Conservation (phyloP, 2,113 vertebrate species). For the Neogobius melanostomus region DNA sequence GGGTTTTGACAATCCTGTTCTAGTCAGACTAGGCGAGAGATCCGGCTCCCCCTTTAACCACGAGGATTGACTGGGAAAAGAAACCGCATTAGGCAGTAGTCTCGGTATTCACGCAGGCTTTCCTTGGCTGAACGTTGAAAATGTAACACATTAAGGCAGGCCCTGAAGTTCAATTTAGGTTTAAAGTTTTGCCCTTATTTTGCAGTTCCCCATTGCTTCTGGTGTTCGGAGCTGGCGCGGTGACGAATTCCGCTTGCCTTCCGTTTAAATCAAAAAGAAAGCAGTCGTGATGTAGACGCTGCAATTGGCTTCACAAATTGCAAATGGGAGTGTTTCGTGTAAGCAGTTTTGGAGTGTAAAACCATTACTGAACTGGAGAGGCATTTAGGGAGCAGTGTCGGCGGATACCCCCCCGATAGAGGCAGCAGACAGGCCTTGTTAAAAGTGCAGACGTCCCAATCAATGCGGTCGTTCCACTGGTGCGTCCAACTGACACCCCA, state of each 20-base stretch:
- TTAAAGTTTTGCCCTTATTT: not conserved
- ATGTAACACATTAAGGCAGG: too few species aligned
- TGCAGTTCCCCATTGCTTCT: not conserved
- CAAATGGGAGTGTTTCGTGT: conserved; percentile 55
- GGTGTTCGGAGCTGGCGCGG: not conserved
- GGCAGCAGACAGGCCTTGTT: conserved; percentile 72
- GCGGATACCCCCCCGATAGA: conserved; percentile 48
- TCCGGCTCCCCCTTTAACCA: too few species aligned
- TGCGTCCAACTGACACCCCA: conserved; percentile 64
- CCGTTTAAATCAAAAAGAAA: conserved; percentile 41
- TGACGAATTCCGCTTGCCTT: not conserved
- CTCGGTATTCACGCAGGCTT: too few species aligned
- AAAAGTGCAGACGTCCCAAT: conserved; percentile 73
- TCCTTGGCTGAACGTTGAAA: too few species aligned
- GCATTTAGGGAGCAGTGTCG: conserved; percentile 60
- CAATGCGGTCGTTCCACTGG: conserved; percentile 67
- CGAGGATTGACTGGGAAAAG: too few species aligned
- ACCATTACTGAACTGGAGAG: conserved; percentile 59
- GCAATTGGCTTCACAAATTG: conserved; percentile 45
- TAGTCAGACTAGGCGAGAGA: too few species aligned
- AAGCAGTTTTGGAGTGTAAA: conserved; percentile 64
- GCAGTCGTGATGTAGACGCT: conserved; percentile 8
- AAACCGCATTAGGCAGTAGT: too few species aligned
- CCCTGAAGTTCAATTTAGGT: not conserved
- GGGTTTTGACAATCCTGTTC: too few species aligned